Conservation (phyloP, 37 sponge, comb jelly and placozoan genomes). For the Cliona cf. orientalis region DNA sequence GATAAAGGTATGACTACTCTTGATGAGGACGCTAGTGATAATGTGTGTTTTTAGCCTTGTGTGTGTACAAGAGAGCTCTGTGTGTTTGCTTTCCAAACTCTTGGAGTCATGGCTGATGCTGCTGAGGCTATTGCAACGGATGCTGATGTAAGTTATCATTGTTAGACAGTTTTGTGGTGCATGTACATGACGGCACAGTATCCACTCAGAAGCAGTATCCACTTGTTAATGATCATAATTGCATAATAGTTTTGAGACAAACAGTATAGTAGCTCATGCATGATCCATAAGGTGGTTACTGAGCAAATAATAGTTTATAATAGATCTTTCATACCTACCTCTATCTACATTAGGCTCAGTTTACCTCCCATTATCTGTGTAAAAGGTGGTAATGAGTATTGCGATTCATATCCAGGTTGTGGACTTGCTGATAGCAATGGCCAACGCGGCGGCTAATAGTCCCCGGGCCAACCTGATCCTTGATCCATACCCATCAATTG, state of each 20-base stretch:
- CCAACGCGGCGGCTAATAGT: conserved; percentile 73
- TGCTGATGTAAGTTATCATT: conserved; percentile 50
- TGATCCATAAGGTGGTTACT: not conserved
- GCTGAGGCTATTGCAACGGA: conserved; percentile 83
- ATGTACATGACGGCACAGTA: too few species aligned
- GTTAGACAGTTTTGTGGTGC: too few species aligned
- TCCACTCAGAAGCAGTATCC: too few species aligned
- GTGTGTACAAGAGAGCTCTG: conserved; percentile 86
- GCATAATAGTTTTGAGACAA: too few species aligned
- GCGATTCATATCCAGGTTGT: conserved; percentile 54
- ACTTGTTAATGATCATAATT: too few species aligned
- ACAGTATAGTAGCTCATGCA: not conserved
- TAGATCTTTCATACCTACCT: not conserved
- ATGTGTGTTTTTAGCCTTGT: conserved; percentile 58
- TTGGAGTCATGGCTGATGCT: conserved; percentile 90
- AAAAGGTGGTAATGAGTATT: not conserved
- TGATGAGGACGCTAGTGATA: not conserved
- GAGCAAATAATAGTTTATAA: not conserved
- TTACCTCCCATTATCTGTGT: too few species aligned
- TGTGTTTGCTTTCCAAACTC: conserved; percentile 86
- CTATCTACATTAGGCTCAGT: too few species aligned
- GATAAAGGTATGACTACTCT: conserved; percentile 36
- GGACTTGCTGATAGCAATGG: conserved; percentile 86
- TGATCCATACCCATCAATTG: conserved; percentile 83
- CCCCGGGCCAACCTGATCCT: conserved; percentile 47